A percentile compares a stretch with the other conserved stretches of the same genome.
These are phyloP conservation scores for Pissodes strobi DNA, from an alignment of 1,140 invertebrate genomes.

Conservation along the genomic window DNA sequence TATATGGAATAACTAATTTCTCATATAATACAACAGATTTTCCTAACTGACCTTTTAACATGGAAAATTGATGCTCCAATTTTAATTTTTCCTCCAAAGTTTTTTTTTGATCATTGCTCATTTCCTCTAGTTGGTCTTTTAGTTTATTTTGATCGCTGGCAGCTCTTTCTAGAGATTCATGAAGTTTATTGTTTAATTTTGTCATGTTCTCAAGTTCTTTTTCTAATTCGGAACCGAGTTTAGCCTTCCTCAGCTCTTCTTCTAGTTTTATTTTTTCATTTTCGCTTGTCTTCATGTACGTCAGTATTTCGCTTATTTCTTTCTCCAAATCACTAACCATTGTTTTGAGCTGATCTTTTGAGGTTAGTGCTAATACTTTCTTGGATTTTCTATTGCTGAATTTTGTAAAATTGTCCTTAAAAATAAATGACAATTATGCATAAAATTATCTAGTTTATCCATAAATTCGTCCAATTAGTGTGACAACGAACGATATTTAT, in stretches of 20 bases:
- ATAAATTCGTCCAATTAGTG: background rate
- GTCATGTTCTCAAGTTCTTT: constrained; percentile 45
- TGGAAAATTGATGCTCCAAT: constrained; percentile 61
- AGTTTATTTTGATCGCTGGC: constrained; percentile 57
- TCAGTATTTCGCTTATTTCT: constrained; percentile 76
- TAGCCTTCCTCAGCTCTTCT: constrained; percentile 55
- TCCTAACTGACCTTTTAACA: constrained; percentile 60
- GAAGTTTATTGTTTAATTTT: constrained; percentile 42
- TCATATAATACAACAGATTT: no score
- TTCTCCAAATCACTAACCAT: constrained; percentile 79
- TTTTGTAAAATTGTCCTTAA: constrained; percentile 53
- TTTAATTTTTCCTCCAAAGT: constrained; percentile 61
- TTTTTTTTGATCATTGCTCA: constrained; percentile 58
- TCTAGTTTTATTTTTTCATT: constrained; percentile 60
- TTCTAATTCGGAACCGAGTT: constrained; percentile 54
- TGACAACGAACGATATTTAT: background rate
- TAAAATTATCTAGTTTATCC: no score
- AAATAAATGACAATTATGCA: no score
- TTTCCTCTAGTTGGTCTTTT: constrained; percentile 59
- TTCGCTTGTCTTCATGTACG: constrained; percentile 64
- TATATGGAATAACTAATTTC: no score
- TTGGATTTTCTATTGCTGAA: constrained; percentile 69
- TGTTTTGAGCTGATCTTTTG: constrained; percentile 73
- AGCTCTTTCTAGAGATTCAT: constrained; percentile 56
- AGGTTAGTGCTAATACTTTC: constrained; percentile 70